Evolutionary conservation across 2,888 invertebrate genomes (phyloP).

Genomic region (Apeira syringaria): DNA sequence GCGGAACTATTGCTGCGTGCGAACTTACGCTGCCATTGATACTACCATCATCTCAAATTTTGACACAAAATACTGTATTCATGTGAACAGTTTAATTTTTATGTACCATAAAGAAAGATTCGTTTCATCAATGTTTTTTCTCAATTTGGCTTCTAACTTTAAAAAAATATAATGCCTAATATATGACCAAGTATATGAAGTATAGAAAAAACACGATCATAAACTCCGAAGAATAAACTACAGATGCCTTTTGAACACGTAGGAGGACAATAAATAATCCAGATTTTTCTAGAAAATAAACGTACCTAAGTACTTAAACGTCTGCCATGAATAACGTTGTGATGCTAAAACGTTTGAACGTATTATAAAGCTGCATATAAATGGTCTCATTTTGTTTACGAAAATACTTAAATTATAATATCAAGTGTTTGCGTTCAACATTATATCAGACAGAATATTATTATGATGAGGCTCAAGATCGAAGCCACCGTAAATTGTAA

Average conservation of each 20-base stretch:
- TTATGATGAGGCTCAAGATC: conserved; percentile 5
- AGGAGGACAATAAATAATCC: conserved; percentile 18
- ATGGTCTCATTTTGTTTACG: conserved; percentile 51
- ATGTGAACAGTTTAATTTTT: too few species aligned
- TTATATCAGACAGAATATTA: conserved; percentile 10
- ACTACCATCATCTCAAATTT: too few species aligned
- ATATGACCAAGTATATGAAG: too few species aligned
- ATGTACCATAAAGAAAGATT: too few species aligned
- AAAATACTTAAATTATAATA: conserved; percentile 34
- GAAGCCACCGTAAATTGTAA: too few species aligned
- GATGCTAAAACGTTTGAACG: conserved; percentile 51
- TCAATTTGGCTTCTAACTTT: too few species aligned
- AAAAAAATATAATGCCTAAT: too few species aligned
- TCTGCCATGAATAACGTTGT: conserved; percentile 46
- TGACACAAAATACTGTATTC: too few species aligned
- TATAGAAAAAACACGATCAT: conserved; percentile 15
- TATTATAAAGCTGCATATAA: conserved; percentile 53
- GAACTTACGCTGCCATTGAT: too few species aligned
- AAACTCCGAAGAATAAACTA: conserved; percentile 10
- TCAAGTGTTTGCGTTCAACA: conserved; percentile 30
- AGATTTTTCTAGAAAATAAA: conserved; percentile 41
- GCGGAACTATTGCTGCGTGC: too few species aligned
- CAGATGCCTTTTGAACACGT: conserved; percentile 1
- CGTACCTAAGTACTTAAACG: conserved; percentile 31
- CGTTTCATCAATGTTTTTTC: too few species aligned